These are phyloP conservation scores for Tinea trinotella DNA, from an alignment of 2,888 invertebrate genomes.

Conservation along the genomic window DNA sequence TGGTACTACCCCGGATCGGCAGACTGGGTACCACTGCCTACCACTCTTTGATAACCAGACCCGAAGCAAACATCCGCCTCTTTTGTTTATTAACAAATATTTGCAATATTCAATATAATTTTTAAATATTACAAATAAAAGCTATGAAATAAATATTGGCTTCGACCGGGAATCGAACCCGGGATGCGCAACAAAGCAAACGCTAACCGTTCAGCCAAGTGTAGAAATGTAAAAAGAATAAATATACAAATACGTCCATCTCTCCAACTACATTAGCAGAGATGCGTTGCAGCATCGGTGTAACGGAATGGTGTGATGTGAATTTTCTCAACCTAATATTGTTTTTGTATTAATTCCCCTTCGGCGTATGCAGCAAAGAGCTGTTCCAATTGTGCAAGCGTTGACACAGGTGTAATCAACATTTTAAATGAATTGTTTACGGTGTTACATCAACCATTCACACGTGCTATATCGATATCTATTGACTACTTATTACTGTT, in stretches of 20 bases:
- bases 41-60: no score
- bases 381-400: constrained; percentile 45
- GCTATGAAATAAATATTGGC: no score
- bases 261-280: constrained; percentile 38
- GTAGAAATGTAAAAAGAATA: not conserved
- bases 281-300: constrained; percentile 48
- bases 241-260: not conserved
- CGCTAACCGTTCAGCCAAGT: no score
- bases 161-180: no score
- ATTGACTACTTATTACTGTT: no score
- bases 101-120: no score
- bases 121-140: no score
- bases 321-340: constrained; percentile 68
- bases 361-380: not conserved
- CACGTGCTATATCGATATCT: not conserved
- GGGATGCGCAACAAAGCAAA: no score
- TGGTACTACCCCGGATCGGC: no score
- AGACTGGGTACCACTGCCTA: no score
- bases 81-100: no score
- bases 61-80: no score
- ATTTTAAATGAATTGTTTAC: not conserved
- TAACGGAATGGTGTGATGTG: constrained; percentile 66
- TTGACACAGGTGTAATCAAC: constrained; percentile 23
- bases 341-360: constrained; percentile 42
- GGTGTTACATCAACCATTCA: not conserved